Evolutionary conservation across 2,113 vertebrate genomes (phyloP), one percentile per base, ranked within the genome.

Genomic region (Dasyornis broadbenti): DNA sequence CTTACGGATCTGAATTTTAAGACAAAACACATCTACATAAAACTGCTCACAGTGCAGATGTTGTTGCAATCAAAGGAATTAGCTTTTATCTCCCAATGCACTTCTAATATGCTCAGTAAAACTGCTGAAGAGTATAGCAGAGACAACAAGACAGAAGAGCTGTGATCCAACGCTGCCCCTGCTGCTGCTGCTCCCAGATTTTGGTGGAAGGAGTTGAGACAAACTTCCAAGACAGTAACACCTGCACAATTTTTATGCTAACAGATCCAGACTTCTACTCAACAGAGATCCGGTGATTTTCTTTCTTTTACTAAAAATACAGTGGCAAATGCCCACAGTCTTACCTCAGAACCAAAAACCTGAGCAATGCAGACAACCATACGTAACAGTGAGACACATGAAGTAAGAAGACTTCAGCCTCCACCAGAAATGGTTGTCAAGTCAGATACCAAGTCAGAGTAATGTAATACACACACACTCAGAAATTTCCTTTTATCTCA

Each of bases 401-500:
- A 76, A 57, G n/a, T 14, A 16, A 57, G 11, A 75, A 0, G 4
- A 65, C 7, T 76, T 76, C 45, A 63, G 15, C n/a, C 45, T 66
- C 52, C 27, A 52, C 27, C 30, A 75, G 64, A 83, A 81, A 53
- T 9, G 3, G 40, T 0, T 59, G 19, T 31, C 71, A 69, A 69
- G 40, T 28, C 52, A 72, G 20, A 5, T 28, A 28, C 16, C 80
- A 66, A 57, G 11, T 47, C 63, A 73, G 39, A 82, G 12, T 35
- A 44, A 54, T 0, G 1, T 16, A 24, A 30, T 12, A 50, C 12
- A 64, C 4, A 31, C 7, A 27, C 2, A 8, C 5, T 50, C 4
- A 30, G 44, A 85, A 45, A 19, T 2, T 13, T 59, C 33, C 1
- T 63, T 65, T 40, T 30, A 16, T 35, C 26, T 71, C 44, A 50